Conservation (phyloP, 1,140 invertebrate genomes). For the Meloidogyne chitwoodi region DNA sequence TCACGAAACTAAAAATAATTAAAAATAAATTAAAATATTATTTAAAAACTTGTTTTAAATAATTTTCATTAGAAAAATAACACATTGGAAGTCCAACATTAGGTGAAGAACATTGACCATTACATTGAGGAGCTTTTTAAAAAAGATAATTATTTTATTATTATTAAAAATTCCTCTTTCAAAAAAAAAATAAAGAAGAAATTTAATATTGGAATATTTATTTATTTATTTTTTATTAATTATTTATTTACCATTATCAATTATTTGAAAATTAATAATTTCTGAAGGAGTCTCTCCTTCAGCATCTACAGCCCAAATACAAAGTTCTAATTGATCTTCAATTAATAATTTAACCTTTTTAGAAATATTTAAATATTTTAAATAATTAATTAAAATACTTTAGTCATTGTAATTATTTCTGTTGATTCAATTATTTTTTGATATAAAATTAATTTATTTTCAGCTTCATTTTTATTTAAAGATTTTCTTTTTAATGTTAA, state of each 20-base stretch:
- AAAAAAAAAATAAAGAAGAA: too few relatives aligned
- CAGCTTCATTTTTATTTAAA: not conserved
- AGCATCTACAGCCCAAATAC: slow-evolving; percentile 32
- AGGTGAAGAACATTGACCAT: slow-evolving; percentile 25
- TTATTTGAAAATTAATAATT: slow-evolving; percentile 5
- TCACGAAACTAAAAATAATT: slow-evolving; percentile 29
- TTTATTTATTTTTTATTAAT: too few relatives aligned
- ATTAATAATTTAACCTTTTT: slow-evolving; percentile 27
- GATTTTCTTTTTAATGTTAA: slow-evolving; percentile 19
- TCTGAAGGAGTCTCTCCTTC: slow-evolving; percentile 44
- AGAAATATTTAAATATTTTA: not conserved
- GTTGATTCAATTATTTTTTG: slow-evolving; percentile 39
- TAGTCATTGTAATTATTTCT: slow-evolving; percentile 41
- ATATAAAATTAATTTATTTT: slow-evolving; percentile 16
- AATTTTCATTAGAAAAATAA: slow-evolving; percentile 35
- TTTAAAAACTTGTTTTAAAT: slow-evolving; percentile 28
- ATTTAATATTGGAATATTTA: too few relatives aligned
- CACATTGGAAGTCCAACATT: slow-evolving; percentile 41
- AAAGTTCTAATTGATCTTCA: slow-evolving; percentile 30
- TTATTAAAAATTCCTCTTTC: too few relatives aligned
- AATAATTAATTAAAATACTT: slow-evolving; percentile 3
- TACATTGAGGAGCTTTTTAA: slow-evolving; percentile 34
- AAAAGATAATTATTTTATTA: too few relatives aligned
- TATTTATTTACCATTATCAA: not conserved
- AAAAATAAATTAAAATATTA: not conserved